phyloP scores from a whole-genome alignment of 2,888 invertebrate genomes.

The Drosophila macrospina region DNA sequence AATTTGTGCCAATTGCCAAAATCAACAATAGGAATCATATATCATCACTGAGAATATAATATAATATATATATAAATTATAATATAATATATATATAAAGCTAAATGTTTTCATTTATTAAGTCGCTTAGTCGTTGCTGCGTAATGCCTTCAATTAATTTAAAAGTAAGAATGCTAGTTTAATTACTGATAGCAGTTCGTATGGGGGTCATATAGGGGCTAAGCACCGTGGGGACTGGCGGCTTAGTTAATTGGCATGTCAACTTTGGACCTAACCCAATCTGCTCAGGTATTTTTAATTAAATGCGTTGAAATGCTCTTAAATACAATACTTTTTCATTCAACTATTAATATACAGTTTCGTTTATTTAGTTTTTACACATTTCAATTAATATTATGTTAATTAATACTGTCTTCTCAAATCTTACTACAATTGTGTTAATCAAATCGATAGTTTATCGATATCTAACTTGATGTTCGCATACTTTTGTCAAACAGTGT shows the following conservation, averaged over 20 bases:
- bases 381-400: too few relatives aligned
- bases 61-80: not conserved
- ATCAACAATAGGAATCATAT: conserved; percentile 17
- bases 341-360: too few relatives aligned
- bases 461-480: not conserved
- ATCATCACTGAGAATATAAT: conserved; percentile 15
- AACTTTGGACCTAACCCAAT: conserved; percentile 24
- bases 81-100: not conserved
- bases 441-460: not conserved
- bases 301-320: not conserved
- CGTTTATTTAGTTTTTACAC: not conserved
- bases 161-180: conserved; percentile 57
- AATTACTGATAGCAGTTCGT: conserved; percentile 51
- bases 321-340: not conserved
- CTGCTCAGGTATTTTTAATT: conserved; percentile 4
- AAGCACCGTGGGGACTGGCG: conserved; percentile 42
- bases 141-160: conserved; percentile 58
- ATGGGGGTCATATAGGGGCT: conserved; percentile 32
- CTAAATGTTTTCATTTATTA: not conserved
- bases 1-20: conserved; percentile 17
- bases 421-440: not conserved
- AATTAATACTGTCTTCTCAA: too few relatives aligned
- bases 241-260: conserved; percentile 28
- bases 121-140: not conserved
- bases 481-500: conserved; percentile 7